These are phyloP conservation scores for Apostichopus japonicus DNA, from an alignment of 35 echinoderm and acorn worm species.

Conservation along the genomic window DNA sequence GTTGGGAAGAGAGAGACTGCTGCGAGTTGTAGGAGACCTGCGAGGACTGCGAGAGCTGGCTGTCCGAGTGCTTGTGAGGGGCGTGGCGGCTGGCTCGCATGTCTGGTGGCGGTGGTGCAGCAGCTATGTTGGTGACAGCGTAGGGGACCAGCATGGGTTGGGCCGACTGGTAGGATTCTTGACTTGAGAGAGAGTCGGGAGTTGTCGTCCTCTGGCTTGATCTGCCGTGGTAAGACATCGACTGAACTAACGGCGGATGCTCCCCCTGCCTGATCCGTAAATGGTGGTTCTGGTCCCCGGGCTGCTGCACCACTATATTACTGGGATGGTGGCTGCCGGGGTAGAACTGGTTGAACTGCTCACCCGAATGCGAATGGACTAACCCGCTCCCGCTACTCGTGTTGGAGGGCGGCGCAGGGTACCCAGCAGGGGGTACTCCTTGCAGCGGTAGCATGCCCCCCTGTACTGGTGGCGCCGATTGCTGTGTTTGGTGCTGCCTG, in stretches of 20 bases:
- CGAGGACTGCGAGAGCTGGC: slow-evolving; percentile 75
- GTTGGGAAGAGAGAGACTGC: slow-evolving; percentile 92
- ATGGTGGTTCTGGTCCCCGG: slow-evolving; percentile 57
- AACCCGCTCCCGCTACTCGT: not conserved
- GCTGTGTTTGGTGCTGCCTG: slow-evolving; percentile 63
- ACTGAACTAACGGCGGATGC: slow-evolving; percentile 38
- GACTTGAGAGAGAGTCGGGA: slow-evolving; percentile 81
- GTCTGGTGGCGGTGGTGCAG: slow-evolving; percentile 28
- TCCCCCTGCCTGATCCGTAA: slow-evolving; percentile 14
- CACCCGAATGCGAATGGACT: slow-evolving; percentile 82
- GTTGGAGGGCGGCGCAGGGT: slow-evolving; percentile 28
- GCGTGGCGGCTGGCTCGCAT: slow-evolving; percentile 42
- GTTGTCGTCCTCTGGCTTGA: slow-evolving; percentile 54
- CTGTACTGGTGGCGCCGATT: slow-evolving; percentile 36
- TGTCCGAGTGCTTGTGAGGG: slow-evolving; percentile 95
- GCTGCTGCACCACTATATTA: slow-evolving; percentile 41
- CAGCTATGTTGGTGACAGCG: slow-evolving; percentile 54
- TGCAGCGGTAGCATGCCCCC: slow-evolving; percentile 38
- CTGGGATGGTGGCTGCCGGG: slow-evolving; percentile 37
- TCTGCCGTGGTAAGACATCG: slow-evolving; percentile 50
- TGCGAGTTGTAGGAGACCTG: slow-evolving; percentile 85
- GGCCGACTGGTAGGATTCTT: slow-evolving; percentile 68
- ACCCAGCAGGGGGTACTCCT: slow-evolving; percentile 4
- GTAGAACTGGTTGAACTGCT: slow-evolving; percentile 72
- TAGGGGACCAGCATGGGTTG: slow-evolving; percentile 68